Conservation (phyloP, 2,113 vertebrate genomes). For the Chaetops frenatus region DNA sequence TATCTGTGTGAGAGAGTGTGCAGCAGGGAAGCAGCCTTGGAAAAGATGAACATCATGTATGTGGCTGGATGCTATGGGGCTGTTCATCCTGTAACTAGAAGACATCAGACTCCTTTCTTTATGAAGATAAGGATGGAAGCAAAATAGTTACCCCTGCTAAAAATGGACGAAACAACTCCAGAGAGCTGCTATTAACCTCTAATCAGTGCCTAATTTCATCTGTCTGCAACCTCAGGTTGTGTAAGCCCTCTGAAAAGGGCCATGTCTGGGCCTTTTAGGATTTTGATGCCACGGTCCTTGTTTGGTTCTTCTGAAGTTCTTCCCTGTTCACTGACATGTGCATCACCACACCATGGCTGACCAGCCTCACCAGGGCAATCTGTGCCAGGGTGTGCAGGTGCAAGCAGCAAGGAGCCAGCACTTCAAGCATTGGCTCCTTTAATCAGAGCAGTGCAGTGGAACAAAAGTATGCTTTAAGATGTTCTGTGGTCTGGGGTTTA, state of each 20-base stretch:
- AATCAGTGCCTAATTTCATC: neutral
- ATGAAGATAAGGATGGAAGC: neutral
- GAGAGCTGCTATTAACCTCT: neutral
- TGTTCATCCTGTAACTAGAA: neutral
- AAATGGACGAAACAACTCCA: neutral
- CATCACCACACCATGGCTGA: rapidly evolving
- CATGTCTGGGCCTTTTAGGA: neutral
- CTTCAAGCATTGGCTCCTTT: neutral
- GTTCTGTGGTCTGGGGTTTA: neutral
- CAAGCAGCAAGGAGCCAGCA: neutral
- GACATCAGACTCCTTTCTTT: neutral
- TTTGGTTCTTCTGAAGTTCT: neutral
- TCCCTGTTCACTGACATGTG: neutral
- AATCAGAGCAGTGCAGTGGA: neutral
- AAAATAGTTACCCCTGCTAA: neutral
- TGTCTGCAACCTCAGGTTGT: neutral
- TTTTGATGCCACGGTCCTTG: neutral
- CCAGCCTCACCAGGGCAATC: neutral
- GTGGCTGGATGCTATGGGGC: neutral
- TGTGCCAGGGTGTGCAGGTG: neutral
- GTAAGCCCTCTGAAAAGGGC: neutral
- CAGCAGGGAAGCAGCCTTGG: neutral
- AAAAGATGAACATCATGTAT: neutral
- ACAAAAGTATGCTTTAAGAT: neutral
- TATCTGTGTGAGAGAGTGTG: neutral